Conservation (phyloP, 1,140 invertebrate genomes). For the Sweltsa coloradensis region DNA sequence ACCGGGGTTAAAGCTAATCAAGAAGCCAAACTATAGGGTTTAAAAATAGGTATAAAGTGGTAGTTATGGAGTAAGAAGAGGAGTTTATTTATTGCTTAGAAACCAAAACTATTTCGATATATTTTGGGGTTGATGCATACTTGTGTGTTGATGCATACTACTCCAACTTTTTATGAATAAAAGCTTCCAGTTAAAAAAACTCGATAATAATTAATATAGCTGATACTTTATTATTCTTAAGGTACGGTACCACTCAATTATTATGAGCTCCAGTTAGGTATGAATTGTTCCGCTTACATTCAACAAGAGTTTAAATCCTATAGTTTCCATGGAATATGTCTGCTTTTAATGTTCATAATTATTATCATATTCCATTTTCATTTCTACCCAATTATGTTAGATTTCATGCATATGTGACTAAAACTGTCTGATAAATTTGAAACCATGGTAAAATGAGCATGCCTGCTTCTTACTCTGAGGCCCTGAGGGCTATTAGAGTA, state of each 20-base stretch:
- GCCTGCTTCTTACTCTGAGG: constrained; percentile 63
- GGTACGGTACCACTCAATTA: too few relatives aligned
- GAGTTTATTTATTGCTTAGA: background rate
- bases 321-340: background rate
- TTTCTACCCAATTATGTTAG: background rate
- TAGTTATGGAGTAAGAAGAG: background rate
- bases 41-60: background rate
- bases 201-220: too few relatives aligned
- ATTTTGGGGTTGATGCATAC: background rate
- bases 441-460: background rate
- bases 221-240: too few relatives aligned
- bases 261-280: too few relatives aligned
- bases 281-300: background rate
- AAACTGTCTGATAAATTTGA: background rate
- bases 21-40: background rate
- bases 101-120: background rate
- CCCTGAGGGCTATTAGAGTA: constrained; percentile 62
- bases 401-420: background rate
- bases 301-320: background rate
- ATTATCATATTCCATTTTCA: background rate
- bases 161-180: too few relatives aligned
- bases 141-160: background rate
- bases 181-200: too few relatives aligned
- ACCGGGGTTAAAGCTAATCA: background rate
- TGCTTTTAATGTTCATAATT: background rate